These are phyloP conservation scores for Drusus annulatus DNA, from an alignment of 1,140 invertebrate species.

Conservation along the genomic window DNA sequence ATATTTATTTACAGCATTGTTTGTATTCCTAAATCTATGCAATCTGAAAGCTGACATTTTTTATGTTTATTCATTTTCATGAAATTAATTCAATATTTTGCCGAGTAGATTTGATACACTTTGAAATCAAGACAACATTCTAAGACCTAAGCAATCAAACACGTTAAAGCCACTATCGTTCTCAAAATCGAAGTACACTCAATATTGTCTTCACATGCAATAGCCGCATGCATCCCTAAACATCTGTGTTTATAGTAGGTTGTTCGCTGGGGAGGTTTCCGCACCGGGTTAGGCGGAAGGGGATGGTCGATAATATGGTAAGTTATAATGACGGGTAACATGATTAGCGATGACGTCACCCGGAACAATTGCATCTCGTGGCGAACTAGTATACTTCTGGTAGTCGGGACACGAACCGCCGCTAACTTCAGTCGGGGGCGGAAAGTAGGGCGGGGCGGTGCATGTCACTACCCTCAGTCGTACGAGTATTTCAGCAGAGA, in stretches of 20 bases:
- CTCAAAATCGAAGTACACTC: background rate
- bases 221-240: background rate
- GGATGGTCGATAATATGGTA: constrained; percentile 52
- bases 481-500: background rate
- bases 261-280: background rate
- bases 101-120: no score
- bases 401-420: constrained; percentile 34
- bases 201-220: constrained; percentile 25
- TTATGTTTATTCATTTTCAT: no score
- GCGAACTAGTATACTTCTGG: background rate
- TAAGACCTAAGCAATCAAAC: no score
- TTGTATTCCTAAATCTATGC: no score
- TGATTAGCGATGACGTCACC: constrained; percentile 62
- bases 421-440: constrained; percentile 18
- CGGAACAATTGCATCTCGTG: constrained; percentile 62
- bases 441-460: background rate
- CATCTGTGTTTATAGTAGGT: no score
- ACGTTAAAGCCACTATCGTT: no score
- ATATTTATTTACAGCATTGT: no score
- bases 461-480: constrained; percentile 19
- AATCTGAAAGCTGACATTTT: no score
- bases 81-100: no score
- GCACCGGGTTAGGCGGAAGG: constrained; percentile 35
- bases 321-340: constrained; percentile 62
- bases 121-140: no score